A percentile compares a stretch with the other conserved stretches of the same genome.
Evolutionary conservation across 2,888 invertebrate species (phyloP).

Genomic region (Cyaniris semiargus): DNA sequence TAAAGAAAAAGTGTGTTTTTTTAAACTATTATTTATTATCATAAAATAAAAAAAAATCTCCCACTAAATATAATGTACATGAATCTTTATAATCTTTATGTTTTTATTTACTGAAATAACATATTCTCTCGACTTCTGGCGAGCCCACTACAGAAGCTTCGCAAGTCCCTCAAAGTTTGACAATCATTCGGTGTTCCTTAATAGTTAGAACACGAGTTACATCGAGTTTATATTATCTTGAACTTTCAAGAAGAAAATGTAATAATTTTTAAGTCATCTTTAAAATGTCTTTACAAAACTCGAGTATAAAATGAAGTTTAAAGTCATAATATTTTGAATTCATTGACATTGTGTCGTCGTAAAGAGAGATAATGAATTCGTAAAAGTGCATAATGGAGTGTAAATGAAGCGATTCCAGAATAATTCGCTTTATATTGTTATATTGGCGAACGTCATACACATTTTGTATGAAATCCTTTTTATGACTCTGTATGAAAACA

Average conservation of each 20-base stretch:
- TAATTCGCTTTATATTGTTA: background rate
- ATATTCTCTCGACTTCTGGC: no score
- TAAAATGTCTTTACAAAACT: background rate
- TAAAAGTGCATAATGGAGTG: slow-evolving; percentile 2
- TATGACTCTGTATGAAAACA: background rate
- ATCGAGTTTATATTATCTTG: background rate
- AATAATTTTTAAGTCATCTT: slow-evolving; percentile 3
- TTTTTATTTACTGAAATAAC: no score
- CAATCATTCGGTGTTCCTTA: no score
- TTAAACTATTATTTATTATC: no score
- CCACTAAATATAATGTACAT: no score
- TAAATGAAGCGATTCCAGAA: slow-evolving; percentile 11
- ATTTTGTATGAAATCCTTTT: background rate
- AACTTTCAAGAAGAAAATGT: background rate
- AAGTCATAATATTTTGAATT: slow-evolving; percentile 3
- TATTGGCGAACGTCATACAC: background rate
- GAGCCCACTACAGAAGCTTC: no score
- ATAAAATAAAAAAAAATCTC: no score
- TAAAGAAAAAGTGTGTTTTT: no score
- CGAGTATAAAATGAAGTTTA: background rate
- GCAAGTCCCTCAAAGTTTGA: no score
- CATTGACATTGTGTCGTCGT: background rate
- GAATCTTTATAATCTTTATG: no score
- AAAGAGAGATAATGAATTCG: background rate
- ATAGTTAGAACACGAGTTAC: no score